Base-by-base conservation (phyloP, 2,888 invertebrate genomes). In the Cabera pusaria region DNA sequence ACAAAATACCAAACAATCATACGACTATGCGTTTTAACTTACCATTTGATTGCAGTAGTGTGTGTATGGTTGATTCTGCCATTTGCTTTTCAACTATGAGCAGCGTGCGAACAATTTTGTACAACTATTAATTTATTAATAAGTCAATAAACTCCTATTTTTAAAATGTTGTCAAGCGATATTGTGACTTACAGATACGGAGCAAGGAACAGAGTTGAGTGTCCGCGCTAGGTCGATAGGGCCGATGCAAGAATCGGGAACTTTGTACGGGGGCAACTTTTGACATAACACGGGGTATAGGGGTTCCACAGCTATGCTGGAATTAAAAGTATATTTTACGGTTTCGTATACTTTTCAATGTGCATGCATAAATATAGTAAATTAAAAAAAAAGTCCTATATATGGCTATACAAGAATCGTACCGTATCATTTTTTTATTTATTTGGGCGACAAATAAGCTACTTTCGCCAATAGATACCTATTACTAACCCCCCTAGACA, bases 231-330 rank as follows among this genome's bases (percentile, higher is more conserved):
- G 76, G 64, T 97, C 96, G 11, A 95, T 92, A 1, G 97, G 97
- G 1, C 95, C 90, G 6, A 80, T 64, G 49, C 89, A 87, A 19
- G 68, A 64, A n/a, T 76, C 76, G 0, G 90, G 89, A 12, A 83
- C 62, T 56, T 78, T 73, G 69, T 90, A 90, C 0, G 89, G 88
- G 0, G 89, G 89, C 77, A 89, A 74, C 58, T 89, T 89, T 62
- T 90, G 90, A 44, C 90, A 90, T 42, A 90, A 46, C 26, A 90
- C 90, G 0, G 98, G 98, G 77, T 97, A 97, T 20, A 98, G 79
- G 0, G 98, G 98, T 71, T 98, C 97, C 10, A 98, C 94, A 3
- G 96, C 97, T 64, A 98, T 93, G 72, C 98, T 97, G 81, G 57
- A 90, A 72, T 27, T 11, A 17, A 11, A 21, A 42, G 4, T 6